These are phyloP conservation scores for Umimayanthus kanabou DNA, from an alignment of 92 coral and sea anemone species.

Conservation along the genomic window DNA sequence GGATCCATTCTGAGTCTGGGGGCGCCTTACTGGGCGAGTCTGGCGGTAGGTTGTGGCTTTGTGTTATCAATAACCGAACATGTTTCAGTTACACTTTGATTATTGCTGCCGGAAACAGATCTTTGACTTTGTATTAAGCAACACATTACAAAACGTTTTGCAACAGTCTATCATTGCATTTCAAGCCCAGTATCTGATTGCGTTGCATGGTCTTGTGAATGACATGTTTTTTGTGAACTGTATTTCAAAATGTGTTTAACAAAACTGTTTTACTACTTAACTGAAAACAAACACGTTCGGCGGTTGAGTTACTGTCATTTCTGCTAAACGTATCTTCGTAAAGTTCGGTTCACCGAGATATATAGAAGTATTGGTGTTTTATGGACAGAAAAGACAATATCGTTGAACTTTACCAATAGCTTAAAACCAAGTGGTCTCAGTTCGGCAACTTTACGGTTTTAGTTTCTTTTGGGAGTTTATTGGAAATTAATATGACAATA, in stretches of 20 bases:
- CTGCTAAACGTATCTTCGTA: background rate
- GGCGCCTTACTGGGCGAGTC: constrained; percentile 26
- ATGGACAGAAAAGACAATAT: background rate
- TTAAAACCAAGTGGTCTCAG: background rate
- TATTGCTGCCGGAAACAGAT: background rate
- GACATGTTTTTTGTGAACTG: background rate
- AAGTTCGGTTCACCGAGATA: background rate
- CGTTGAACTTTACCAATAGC: background rate
- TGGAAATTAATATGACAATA: background rate
- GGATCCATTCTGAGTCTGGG: background rate
- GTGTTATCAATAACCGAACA: background rate
- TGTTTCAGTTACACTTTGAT: background rate
- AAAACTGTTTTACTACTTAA: background rate
- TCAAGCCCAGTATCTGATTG: background rate
- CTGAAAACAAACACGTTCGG: background rate
- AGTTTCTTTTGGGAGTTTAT: background rate
- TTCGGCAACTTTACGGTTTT: background rate
- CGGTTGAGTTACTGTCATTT: background rate
- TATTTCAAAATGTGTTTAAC: background rate
- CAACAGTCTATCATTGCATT: background rate
- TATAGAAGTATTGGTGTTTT: background rate
- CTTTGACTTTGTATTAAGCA: background rate
- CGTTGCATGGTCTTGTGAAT: background rate
- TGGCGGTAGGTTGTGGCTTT: background rate
- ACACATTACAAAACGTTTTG: constrained; percentile 1